Conservation (phyloP, 1,140 invertebrate genomes). For the Drosophila bifasciata region DNA sequence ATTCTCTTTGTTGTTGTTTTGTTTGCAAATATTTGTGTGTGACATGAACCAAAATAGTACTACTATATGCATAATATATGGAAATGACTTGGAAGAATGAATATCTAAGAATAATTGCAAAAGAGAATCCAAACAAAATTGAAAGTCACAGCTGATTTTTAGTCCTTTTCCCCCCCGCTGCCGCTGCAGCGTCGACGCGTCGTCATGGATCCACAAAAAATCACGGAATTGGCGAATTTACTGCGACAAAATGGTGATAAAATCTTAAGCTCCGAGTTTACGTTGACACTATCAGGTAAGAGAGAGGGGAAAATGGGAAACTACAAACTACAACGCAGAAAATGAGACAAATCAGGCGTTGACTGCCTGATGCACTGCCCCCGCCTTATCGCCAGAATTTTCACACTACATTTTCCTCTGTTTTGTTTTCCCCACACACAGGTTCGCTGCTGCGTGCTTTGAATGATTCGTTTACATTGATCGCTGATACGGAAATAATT, state of each 20-base stretch:
- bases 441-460: conserved; percentile 84
- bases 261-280: conserved; percentile 85
- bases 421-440: conserved; percentile 20
- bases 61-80: too few species aligned
- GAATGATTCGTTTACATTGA: conserved; percentile 85
- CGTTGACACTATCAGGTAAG: conserved; percentile 85
- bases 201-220: conserved; percentile 84
- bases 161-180: too few species aligned
- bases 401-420: not conserved
- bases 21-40: too few species aligned
- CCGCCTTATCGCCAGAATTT: not conserved
- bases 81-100: too few species aligned
- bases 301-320: not conserved
- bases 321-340: not conserved
- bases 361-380: conserved; percentile 16
- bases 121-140: too few species aligned
- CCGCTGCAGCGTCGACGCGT: too few species aligned
- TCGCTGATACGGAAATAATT: conserved; percentile 84
- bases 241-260: conserved; percentile 86
- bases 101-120: too few species aligned
- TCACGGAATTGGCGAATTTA: conserved; percentile 85
- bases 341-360: conserved; percentile 41
- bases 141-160: too few species aligned
- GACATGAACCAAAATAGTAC: too few species aligned
- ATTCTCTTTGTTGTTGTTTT: conserved; percentile 11